phyloP scores from a whole-genome alignment of 2,113 vertebrate genomes.

The Gallinago paraguaiae region DNA sequence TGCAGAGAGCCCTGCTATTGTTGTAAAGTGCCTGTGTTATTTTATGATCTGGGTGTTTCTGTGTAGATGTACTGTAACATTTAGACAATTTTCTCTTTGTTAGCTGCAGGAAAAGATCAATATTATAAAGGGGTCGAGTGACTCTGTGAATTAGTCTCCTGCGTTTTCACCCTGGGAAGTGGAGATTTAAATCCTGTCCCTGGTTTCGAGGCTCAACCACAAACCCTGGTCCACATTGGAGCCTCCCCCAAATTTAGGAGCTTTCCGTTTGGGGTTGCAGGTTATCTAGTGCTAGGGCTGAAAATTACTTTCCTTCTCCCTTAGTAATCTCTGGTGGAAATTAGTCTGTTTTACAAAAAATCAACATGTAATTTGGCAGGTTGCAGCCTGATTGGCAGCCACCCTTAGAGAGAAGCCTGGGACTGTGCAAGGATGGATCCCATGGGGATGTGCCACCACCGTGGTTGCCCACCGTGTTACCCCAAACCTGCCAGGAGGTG shows the following conservation, averaged over 20 bases:
- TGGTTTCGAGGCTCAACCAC: not conserved
- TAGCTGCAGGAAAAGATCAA: constrained; percentile 71
- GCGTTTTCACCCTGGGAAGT: constrained; percentile 7
- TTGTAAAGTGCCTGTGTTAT: not conserved
- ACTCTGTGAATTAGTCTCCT: constrained; percentile 49
- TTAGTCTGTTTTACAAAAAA: not conserved
- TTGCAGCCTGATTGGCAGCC: not conserved
- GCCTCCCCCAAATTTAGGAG: not conserved
- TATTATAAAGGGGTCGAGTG: constrained; percentile 63
- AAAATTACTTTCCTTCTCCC: not conserved
- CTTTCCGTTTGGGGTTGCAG: not conserved
- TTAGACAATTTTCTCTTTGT: constrained; percentile 71
- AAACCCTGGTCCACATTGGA: not conserved
- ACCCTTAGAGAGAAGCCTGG: not conserved
- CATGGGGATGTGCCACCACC: accelerated
- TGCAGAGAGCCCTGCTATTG: not conserved
- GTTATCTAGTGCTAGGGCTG: not conserved
- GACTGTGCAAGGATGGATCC: not conserved
- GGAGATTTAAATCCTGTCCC: not conserved
- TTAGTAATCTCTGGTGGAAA: constrained; percentile 4
- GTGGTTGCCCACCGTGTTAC: accelerated
- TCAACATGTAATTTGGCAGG: not conserved
- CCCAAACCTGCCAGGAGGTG: accelerated
- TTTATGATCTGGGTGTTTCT: constrained; percentile 47
- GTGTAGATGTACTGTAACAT: constrained; percentile 51